phyloP scores from a whole-genome alignment of 2,797 vertebrate genomes.

The Sternotherus odoratus region DNA sequence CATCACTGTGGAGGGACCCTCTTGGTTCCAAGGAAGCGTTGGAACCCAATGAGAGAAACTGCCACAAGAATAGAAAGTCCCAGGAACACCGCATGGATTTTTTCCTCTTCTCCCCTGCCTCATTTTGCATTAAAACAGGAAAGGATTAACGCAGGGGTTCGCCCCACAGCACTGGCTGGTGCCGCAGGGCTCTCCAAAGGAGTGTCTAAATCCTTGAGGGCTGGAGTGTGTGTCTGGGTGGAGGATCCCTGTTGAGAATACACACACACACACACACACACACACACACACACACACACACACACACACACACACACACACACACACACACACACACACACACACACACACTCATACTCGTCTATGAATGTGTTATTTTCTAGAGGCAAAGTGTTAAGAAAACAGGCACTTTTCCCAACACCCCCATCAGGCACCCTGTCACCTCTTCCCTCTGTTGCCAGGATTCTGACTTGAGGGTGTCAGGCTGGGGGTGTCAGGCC shows the following conservation, averaged over 20 bases:
- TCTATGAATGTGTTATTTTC: background rate
- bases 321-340: no score
- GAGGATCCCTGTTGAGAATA: background rate
- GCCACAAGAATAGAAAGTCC: background rate
- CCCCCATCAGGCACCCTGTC: background rate
- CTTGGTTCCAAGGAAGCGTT: background rate
- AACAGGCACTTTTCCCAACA: background rate
- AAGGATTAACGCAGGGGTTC: background rate
- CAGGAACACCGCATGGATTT: background rate
- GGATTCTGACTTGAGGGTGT: background rate
- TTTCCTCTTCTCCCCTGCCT: background rate
- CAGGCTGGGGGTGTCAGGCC: background rate
- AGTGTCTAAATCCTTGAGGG: background rate
- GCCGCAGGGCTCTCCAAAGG: background rate
- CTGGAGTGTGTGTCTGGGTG: fast-evolving
- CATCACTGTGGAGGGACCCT: constrained; percentile 9
- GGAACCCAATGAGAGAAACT: background rate
- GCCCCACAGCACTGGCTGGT: background rate
- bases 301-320: no score
- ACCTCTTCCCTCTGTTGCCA: background rate
- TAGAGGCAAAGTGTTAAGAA: background rate
- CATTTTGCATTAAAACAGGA: constrained; percentile 29
- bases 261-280: no score
- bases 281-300: no score
- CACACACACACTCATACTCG: background rate